Evolutionary conservation across 2,888 invertebrate species (phyloP).

Genomic region (Drosophila lutescens): DNA sequence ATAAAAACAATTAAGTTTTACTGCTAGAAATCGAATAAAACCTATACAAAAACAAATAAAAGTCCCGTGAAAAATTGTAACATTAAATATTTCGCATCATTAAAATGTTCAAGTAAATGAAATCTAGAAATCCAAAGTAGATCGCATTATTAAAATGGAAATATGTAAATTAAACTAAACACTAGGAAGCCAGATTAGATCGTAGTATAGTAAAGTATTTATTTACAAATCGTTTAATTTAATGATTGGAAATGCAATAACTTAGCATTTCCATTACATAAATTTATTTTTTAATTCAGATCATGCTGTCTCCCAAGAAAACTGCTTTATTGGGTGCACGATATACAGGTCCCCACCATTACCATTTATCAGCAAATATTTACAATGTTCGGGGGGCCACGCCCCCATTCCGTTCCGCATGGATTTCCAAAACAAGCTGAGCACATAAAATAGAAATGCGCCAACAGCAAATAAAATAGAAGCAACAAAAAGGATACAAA

Average conservation of each 20-base stretch:
- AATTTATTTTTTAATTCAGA: background rate
- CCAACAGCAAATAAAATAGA: slow-evolving; percentile 47
- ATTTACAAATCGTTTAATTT: background rate
- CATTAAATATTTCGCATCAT: too few relatives aligned
- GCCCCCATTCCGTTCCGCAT: slow-evolving; percentile 22
- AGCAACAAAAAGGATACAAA: slow-evolving; percentile 26
- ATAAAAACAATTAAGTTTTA: too few relatives aligned
- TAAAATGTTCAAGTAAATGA: too few relatives aligned
- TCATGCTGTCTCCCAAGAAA: too few relatives aligned
- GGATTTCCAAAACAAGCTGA: slow-evolving; percentile 36
- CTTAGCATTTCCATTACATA: too few relatives aligned
- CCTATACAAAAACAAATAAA: too few relatives aligned
- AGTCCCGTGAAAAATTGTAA: too few relatives aligned
- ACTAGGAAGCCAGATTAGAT: too few relatives aligned
- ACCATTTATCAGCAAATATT: slow-evolving; percentile 33
- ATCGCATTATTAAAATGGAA: background rate
- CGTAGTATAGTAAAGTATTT: background rate
- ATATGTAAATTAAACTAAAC: background rate
- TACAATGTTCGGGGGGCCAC: slow-evolving; percentile 25
- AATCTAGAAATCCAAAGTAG: too few relatives aligned
- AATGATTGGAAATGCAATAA: background rate
- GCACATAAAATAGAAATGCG: slow-evolving; percentile 50
- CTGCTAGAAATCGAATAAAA: too few relatives aligned
- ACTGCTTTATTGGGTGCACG: slow-evolving; percentile 5
- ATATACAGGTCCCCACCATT: background rate